Percentiles rank a stretch among this genome's conserved stretches.
Evolutionary conservation across 2,888 invertebrate genomes (phyloP).

Genomic region (Cosmia pyralina): DNA sequence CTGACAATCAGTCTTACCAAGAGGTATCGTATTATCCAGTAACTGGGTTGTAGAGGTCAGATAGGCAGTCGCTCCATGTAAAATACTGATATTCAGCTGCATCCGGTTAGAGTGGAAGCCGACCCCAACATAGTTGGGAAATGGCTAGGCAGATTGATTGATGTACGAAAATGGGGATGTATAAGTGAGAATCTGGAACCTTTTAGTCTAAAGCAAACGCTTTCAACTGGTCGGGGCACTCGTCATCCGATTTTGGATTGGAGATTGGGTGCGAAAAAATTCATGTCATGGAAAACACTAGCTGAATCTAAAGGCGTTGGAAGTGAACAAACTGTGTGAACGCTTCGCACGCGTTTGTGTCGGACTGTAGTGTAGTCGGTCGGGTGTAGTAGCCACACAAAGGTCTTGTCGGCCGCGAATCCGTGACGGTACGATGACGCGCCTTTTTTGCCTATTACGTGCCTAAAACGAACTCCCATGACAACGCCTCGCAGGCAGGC

Average conservation of each 20-base stretch:
- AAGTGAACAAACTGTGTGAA: conserved; percentile 53
- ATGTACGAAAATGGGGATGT: conserved; percentile 20
- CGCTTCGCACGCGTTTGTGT: conserved; percentile 52
- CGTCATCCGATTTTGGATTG: conserved; percentile 50
- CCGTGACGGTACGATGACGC: conserved; percentile 64
- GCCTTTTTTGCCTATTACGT: conserved; percentile 59
- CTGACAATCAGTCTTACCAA: no score
- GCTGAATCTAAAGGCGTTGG: conserved; percentile 55
- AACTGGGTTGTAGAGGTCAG: no score
- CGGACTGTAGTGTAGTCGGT: conserved; percentile 44
- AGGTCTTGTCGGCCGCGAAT: conserved; percentile 44
- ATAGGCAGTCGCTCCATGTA: no score
- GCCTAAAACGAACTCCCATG: conserved; percentile 50
- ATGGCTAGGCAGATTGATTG: no score
- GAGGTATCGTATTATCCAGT: no score
- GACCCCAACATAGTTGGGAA: no score
- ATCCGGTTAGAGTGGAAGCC: no score
- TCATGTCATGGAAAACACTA: conserved; percentile 50
- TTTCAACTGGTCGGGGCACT: conserved; percentile 42
- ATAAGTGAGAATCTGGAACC: conserved; percentile 25
- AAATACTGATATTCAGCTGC: no score
- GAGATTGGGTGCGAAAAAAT: conserved; percentile 50
- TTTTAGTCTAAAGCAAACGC: conserved; percentile 48
- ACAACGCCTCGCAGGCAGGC: conserved; percentile 45
- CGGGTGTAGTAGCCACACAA: conserved; percentile 57